Conservation (phyloP, 2,113 vertebrate species). For the Chloropsis hardwickii region DNA sequence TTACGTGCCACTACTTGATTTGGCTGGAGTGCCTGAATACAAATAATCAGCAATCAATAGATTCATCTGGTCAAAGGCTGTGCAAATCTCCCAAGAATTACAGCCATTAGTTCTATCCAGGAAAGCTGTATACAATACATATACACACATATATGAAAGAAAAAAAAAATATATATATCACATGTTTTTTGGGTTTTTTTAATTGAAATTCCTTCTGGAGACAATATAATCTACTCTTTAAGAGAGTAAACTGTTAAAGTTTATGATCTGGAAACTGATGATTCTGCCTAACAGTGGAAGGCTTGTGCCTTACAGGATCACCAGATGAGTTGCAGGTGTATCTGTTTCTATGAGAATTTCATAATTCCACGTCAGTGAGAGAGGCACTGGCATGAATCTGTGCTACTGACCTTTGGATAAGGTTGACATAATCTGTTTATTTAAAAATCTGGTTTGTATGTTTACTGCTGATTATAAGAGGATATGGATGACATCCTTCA, state of each 20-base stretch:
- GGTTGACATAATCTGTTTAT: not conserved
- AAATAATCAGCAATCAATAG: not conserved
- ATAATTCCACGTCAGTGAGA: not conserved
- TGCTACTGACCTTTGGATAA: not conserved
- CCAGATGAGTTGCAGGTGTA: not conserved
- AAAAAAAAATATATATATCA: too few relatives aligned
- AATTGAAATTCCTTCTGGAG: too few relatives aligned
- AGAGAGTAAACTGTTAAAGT: not conserved
- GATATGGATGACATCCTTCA: not conserved
- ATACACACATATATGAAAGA: too few relatives aligned
- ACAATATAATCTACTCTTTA: too few relatives aligned
- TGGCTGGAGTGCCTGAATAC: not conserved
- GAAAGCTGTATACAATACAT: too few relatives aligned
- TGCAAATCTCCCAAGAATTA: not conserved
- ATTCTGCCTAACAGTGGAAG: not conserved
- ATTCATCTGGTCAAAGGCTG: not conserved
- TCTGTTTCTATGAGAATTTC: not conserved
- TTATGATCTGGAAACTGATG: not conserved
- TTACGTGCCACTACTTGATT: rapidly evolving
- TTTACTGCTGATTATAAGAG: not conserved
- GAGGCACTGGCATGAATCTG: not conserved
- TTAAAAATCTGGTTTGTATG: not conserved
- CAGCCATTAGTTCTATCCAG: not conserved
- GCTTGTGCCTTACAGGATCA: not conserved
- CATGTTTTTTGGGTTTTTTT: too few relatives aligned